phyloP scores from a whole-genome alignment of 2,797 vertebrate genomes.

The Yasuhikotakia modesta region DNA sequence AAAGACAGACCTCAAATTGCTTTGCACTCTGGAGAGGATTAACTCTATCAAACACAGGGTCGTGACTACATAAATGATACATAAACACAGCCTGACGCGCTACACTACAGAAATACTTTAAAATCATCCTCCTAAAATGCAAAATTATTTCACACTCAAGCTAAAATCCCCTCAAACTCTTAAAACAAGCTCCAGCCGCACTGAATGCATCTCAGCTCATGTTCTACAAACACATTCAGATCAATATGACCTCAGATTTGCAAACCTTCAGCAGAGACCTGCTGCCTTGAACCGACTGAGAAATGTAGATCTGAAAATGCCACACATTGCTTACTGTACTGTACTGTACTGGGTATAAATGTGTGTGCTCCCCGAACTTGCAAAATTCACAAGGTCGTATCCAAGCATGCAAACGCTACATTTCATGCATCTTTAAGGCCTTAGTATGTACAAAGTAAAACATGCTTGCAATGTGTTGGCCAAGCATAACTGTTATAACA shows the following conservation, averaged over 20 bases:
- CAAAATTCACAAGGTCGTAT: background rate
- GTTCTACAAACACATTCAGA: slow-evolving; percentile 24
- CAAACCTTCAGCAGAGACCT: background rate
- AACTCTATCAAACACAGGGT: background rate
- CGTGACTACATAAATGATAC: background rate
- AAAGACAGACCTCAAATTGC: slow-evolving; percentile 22
- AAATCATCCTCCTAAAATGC: background rate
- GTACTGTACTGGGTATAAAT: no score
- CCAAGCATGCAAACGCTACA: no score
- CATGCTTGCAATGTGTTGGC: background rate
- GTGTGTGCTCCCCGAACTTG: background rate
- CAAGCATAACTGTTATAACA: background rate
- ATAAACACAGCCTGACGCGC: background rate
- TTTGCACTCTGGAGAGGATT: slow-evolving; percentile 1
- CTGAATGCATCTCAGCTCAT: slow-evolving; percentile 1
- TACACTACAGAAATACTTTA: background rate
- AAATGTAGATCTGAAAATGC: background rate
- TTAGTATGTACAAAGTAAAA: background rate
- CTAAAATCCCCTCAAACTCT: background rate
- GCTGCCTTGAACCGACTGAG: background rate
- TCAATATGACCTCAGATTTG: slow-evolving; percentile 14
- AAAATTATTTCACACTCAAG: background rate
- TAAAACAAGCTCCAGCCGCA: background rate
- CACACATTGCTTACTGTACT: background rate
- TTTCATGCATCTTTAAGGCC: no score